Base-by-base conservation (phyloP, 2,113 vertebrate species). In the Speoplatyrhinus poulsoni region DNA sequence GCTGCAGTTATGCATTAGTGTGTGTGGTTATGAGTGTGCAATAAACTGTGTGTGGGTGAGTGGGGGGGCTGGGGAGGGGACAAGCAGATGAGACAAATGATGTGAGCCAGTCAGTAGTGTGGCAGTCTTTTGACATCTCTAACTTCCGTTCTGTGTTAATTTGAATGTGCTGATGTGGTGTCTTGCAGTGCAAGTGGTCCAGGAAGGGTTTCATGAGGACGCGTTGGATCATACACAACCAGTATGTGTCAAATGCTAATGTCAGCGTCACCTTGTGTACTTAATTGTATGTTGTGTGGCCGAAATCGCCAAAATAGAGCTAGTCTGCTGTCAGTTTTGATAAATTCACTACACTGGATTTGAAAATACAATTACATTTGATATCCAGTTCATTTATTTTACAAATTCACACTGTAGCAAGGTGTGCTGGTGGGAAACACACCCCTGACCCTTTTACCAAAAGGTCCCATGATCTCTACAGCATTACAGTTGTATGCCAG, bases 201-300 rank as follows among this genome's bases (percentile, higher is more conserved):
- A 91, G 94, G 63, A 95, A 95, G 81, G 94, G 94, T 77, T 94
- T 91, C 89, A 93, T 93, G 92, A 92, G 91, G 89, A 92, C 93
- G 48, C 89, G 93, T 15, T 95, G 94, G 94, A 86, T 93, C 72
- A 90, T 95, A 73, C 88, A 94, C 84, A 85, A 93, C 83, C 91
- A 92, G 94, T 95, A 93, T 16, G 91, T 90, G 79, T 65, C 46
- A 1, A 9, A 2, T 7, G 36, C 58, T 4, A 0, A 65, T 46
- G 32, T 26, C 32, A 12, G 19, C 12, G 26, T n/a, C 47, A 58
- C 52, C 10, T 36, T 60, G 54, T 32, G 15, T 19, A 19, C 19
- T 56, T 19, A 17, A n/a, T 9, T 56, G 16, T 7, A 17, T 9
- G 19, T 56, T 19, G 9, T 60, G 32, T 26, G 12, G 11, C 2